Conservation (phyloP, 2,113 vertebrate genomes). For the Acrocephalus arundinaceus region DNA sequence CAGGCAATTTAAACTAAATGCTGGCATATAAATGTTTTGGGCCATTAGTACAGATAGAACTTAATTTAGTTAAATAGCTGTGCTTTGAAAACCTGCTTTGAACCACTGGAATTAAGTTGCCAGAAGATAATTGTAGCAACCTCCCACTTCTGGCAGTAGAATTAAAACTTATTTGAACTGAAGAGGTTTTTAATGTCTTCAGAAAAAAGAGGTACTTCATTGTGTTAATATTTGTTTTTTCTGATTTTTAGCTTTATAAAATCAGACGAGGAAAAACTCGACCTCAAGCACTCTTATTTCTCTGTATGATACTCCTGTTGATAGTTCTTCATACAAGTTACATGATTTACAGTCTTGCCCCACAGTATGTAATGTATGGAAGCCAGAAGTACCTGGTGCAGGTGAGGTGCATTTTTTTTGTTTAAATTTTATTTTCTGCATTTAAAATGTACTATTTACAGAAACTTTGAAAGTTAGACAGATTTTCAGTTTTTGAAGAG, state of each 20-base stretch:
- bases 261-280: constrained; percentile 90
- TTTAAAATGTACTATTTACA: not conserved
- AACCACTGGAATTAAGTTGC: not conserved
- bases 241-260: constrained; percentile 87
- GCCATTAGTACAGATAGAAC: not conserved
- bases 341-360: constrained; percentile 98
- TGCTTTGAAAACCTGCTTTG: not conserved
- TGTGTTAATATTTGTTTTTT: not conserved
- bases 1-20: not conserved
- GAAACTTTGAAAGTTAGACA: not conserved
- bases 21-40: not conserved
- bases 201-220: not conserved
- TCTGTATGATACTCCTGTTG: constrained; percentile 96
- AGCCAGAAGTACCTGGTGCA: constrained; percentile 93
- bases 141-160: not conserved
- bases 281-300: constrained; percentile 95
- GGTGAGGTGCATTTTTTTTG: constrained; percentile 71
- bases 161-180: not conserved
- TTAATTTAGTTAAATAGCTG: not conserved
- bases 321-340: constrained; percentile 97
- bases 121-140: not conserved
- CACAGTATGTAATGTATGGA: constrained; percentile 98
- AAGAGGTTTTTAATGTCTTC: not conserved
- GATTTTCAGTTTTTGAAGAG: not conserved
- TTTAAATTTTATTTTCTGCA: not conserved